Evolutionary conservation across 1,140 invertebrate species (phyloP).

Genomic region (Bombus picipes): DNA sequence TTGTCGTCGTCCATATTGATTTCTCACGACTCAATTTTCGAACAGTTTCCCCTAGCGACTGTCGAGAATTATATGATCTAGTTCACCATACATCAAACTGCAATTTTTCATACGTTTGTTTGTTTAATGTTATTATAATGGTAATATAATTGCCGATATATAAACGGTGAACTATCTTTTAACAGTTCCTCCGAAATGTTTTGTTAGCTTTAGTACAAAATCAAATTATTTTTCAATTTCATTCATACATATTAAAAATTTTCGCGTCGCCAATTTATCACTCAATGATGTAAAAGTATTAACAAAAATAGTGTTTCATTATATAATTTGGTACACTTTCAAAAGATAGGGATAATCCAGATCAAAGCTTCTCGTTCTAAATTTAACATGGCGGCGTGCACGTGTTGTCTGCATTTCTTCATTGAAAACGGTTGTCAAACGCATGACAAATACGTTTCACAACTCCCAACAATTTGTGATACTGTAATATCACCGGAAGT

Average conservation of each 20-base stretch:
- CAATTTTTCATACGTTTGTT: not conserved
- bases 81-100: too few relatives aligned
- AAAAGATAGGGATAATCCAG: not conserved
- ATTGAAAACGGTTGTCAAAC: not conserved
- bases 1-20: too few relatives aligned
- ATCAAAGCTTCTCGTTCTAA: not conserved
- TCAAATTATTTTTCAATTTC: not conserved
- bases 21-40: too few relatives aligned
- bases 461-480: not conserved
- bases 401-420: slow-evolving; percentile 12
- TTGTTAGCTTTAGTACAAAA: not conserved
- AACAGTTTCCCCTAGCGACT: too few relatives aligned
- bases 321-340: not conserved
- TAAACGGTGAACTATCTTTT: not conserved
- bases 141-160: too few relatives aligned
- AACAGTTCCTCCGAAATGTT: not conserved
- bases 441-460: not conserved
- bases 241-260: not conserved
- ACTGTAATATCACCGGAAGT: not conserved
- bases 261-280: not conserved
- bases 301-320: not conserved
- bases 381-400: slow-evolving; percentile 56
- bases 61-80: too few relatives aligned
- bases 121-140: not conserved
- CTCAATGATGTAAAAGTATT: too few relatives aligned